These are phyloP conservation scores for Prochilodus magdalenae DNA, from an alignment of 2,113 vertebrate genomes.

Conservation along the genomic window DNA sequence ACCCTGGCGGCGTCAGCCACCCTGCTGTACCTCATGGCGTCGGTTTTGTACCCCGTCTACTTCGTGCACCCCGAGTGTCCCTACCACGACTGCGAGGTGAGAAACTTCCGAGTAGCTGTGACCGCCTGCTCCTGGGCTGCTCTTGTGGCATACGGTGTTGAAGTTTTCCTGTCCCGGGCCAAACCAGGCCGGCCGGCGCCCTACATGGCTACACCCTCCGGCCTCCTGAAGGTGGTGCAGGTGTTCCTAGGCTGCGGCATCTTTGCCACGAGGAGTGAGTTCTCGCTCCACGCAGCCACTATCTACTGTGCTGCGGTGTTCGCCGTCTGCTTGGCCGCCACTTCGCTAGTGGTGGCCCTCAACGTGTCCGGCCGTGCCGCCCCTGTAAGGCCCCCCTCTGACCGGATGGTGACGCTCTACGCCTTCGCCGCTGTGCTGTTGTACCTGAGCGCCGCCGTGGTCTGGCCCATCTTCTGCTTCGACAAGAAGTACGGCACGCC, in stretches of 20 bases:
- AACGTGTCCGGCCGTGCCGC: constrained; percentile 81
- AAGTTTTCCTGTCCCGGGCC: constrained; percentile 86
- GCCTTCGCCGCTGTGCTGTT: constrained; percentile 86
- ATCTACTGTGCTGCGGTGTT: constrained; percentile 91
- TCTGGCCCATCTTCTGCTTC: constrained; percentile 94
- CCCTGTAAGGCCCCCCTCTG: constrained; percentile 80
- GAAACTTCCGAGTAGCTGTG: constrained; percentile 87
- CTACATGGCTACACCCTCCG: constrained; percentile 91
- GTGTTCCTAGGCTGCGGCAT: constrained; percentile 90
- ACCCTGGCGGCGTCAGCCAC: constrained; percentile 88
- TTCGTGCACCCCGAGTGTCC: constrained; percentile 81
- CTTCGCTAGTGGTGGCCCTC: constrained; percentile 80
- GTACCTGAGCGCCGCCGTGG: constrained; percentile 87
- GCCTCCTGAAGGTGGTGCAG: constrained; percentile 92
- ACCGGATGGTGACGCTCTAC: constrained; percentile 84
- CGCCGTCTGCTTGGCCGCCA: constrained; percentile 84
- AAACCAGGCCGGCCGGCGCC: constrained; percentile 82
- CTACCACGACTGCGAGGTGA: constrained; percentile 76
- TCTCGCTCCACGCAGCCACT: constrained; percentile 76
- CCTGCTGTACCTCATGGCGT: constrained; percentile 83
- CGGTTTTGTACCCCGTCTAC: constrained; percentile 87
- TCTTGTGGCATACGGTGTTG: constrained; percentile 75
- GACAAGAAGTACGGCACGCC: constrained; percentile 88
- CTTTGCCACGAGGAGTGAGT: constrained; percentile 85
- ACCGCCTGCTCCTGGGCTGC: constrained; percentile 84